Base-by-base conservation (phyloP, 1,140 invertebrate species). In the Saccostrea cuccullata region DNA sequence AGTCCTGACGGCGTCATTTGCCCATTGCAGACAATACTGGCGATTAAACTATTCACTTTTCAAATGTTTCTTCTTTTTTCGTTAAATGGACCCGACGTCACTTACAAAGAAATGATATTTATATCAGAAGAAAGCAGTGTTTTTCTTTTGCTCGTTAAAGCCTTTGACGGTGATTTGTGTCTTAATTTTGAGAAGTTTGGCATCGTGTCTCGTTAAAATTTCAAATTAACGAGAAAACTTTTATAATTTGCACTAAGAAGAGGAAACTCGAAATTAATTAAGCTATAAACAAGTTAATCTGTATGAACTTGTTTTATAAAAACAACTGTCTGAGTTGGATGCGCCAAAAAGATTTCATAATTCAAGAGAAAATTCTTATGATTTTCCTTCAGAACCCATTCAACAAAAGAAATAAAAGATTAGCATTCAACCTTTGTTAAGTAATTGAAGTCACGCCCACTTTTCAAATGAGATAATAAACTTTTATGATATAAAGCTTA, bases 391-490 rank as follows among this genome's bases (percentile, higher is more conserved):
- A 77, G 70, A 77, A 36, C 70, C 26, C 30, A 23, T 30, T 77
- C 26, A 9, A 77, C 30, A 77, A 77, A 77, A 77, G 70, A 77
- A 77, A 36, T 30, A 77, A 77, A 26, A 77, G 23, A 77, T 40
- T 77, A 77, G 26, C 70, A 77, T 77, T 77, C 30, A 36, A 36
- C 23, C 70, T 77, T 77, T 77, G 70, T 77, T 77, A 30, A 77
- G 70, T 30, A 30, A 77, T 77, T 77, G 11, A 77, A 77, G 70
- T 4, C 70, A 77, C 70, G 70, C 70, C 70, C 70, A 77, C 70
- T 77, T 77, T 77, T 77, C 70, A 77, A 77, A 77, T 30, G 70
- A 77, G 70, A 77, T 77, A 77, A 77, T 77, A 77, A 77, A 77
- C 70, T 77, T 77, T 77, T 30, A 30, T 30, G 70, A 77, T 77